Evolutionary conservation across 2,888 invertebrate species (phyloP), one percentile per base, ranked within the genome.

Genomic region (Tupiocoris notatus): DNA sequence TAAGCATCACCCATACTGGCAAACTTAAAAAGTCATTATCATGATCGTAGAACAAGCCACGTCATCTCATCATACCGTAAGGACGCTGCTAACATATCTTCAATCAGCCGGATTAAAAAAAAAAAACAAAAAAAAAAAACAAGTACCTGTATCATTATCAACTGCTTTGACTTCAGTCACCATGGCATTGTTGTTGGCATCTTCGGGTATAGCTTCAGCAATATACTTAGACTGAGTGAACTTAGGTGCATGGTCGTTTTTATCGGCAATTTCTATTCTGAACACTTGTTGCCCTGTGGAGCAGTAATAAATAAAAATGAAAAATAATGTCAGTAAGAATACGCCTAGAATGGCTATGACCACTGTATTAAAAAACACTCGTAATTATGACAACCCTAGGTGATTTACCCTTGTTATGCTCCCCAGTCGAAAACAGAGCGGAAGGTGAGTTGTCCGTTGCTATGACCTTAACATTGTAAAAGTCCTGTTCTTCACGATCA

Each of bases 221-320:
- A 90, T 86, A 83, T 93, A 94, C 3, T 89, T 86, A 0, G 87
- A 84, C 82, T 92, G 88, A n/a, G 90, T 90, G 83, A 98, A 98
- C 81, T 89, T 89, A 0, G 98, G 98, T 20, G 91, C 89, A 84
- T 98, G 98, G 84, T 98, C 98, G 84, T 98, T 98, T 83, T 94
- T 94, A 85, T 98, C 98, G 21, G 94, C 95, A 61, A 98, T 96
- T 82, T 91, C 92, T 81, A 98, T 95, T 80, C 92, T 88, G 83
- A 96, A 94, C 71, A 91, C 91, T 84, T 94, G 94, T 81, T 91
- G 89, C 1, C 88, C 89, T 83, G 86, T n/a, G n/a, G n/a, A n/a
- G n/a, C n/a, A n/a, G n/a, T n/a, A n/a, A n/a, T n/a, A n/a, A n/a
- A n/a, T n/a, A 39, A 39, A 39, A 3, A 39, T 39, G 12, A 39